These are phyloP conservation scores for Phalacrocorax brasilianus DNA, from an alignment of 2,113 vertebrate species.

Conservation along the genomic window DNA sequence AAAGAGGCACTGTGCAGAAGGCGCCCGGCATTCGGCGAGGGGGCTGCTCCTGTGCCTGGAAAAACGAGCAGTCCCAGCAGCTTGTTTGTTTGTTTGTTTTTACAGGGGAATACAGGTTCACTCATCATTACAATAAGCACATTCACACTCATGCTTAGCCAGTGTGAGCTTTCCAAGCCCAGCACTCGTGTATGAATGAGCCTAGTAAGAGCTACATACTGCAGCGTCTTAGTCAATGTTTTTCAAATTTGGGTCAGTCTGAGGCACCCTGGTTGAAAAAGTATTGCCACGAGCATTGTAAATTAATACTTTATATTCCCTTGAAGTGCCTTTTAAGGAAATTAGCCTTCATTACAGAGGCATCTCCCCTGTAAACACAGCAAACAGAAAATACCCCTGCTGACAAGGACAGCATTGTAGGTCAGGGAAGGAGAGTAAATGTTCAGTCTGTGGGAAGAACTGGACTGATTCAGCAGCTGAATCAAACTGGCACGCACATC, in stretches of 20 bases:
- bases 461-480: neutral
- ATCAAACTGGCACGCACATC: neutral
- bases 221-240: neutral
- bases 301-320: slow-evolving; percentile 32
- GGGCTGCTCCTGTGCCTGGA: neutral
- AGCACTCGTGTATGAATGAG: neutral
- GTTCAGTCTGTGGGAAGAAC: neutral
- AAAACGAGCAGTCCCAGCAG: neutral
- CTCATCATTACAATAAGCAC: slow-evolving; percentile 45
- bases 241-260: slow-evolving; percentile 17
- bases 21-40: rapidly evolving
- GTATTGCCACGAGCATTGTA: neutral
- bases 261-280: neutral
- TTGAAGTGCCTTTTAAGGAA: slow-evolving; percentile 46
- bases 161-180: neutral
- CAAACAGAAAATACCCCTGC: slow-evolving; percentile 6
- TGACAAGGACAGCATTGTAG: slow-evolving; percentile 23
- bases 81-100: neutral
- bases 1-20: neutral
- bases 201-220: slow-evolving; percentile 23
- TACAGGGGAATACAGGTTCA: slow-evolving; percentile 7
- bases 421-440: neutral
- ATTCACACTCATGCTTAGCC: neutral
- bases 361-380: slow-evolving; percentile 9
- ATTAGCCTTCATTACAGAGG: slow-evolving; percentile 44